phyloP scores from a whole-genome alignment of 37 sponge, comb jelly and placozoan genomes.

The Chondrilla cf. caribensis region DNA sequence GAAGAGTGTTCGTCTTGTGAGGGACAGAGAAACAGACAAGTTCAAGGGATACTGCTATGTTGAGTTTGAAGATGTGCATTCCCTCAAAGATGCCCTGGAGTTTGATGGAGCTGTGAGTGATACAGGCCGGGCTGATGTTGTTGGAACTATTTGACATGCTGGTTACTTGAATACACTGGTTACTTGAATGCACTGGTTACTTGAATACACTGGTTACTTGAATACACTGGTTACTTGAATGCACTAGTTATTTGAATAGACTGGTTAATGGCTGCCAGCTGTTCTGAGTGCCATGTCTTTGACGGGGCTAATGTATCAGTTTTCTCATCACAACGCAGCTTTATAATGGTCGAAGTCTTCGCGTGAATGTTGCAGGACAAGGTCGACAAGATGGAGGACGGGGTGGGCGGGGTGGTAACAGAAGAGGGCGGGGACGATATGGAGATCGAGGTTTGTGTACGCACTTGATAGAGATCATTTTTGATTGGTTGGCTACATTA shows the following conservation, averaged over 20 bases:
- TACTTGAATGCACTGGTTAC: no score
- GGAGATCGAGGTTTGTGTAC: neutral
- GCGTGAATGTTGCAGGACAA: slow-evolving; percentile 64
- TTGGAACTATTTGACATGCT: neutral
- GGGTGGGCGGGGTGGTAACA: slow-evolving; percentile 21
- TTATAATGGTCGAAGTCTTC: slow-evolving; percentile 54
- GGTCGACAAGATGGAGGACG: slow-evolving; percentile 47
- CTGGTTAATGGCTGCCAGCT: no score
- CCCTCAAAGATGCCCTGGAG: slow-evolving; percentile 81
- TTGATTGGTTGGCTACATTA: no score
- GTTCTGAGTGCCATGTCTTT: no score
- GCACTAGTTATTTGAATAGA: no score
- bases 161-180: no score
- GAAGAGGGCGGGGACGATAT: slow-evolving; percentile 26
- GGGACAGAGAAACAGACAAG: slow-evolving; percentile 88
- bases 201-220: no score
- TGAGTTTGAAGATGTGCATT: slow-evolving; percentile 79
- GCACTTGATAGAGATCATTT: no score
- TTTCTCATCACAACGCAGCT: no score
- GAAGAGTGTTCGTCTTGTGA: slow-evolving; percentile 81
- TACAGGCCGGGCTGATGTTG: neutral
- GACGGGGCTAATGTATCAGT: no score
- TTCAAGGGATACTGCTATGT: slow-evolving; percentile 96
- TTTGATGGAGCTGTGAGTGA: slow-evolving; percentile 85
- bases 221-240: no score